Percentiles rank a stretch among this genome's conserved stretches.
Conservation (phyloP, 2,113 vertebrate species). For the Panthera uncia region DNA sequence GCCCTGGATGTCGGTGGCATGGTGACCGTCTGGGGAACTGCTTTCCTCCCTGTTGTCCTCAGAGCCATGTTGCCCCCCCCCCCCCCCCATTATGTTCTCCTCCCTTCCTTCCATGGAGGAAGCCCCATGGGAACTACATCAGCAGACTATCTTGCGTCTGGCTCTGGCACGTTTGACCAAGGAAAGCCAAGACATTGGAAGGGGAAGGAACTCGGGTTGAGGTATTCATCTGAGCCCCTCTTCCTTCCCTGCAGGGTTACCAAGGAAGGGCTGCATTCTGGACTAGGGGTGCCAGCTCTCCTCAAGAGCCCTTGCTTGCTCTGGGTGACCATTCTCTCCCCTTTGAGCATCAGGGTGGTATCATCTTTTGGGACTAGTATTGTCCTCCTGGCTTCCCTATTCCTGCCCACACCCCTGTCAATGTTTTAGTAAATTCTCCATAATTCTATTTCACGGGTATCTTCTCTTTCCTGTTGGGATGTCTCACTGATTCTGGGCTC, state of each 20-base stretch:
- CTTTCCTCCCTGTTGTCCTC: not conserved
- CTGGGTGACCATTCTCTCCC: not conserved
- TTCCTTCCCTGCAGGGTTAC: too few species aligned
- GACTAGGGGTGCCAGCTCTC: not conserved
- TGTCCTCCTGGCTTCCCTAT: not conserved
- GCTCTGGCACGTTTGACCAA: not conserved
- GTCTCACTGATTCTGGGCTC: too few species aligned
- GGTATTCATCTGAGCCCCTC: not conserved
- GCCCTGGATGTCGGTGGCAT: too few species aligned
- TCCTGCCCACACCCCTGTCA: too few species aligned
- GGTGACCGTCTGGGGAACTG: accelerated
- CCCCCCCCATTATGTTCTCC: accelerated
- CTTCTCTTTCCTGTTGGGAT: not conserved
- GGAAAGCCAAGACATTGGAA: not conserved
- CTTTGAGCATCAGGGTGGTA: not conserved
- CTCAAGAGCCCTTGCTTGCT: not conserved
- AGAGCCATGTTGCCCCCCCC: not conserved
- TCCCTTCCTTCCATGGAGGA: not conserved
- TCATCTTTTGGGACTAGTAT: accelerated
- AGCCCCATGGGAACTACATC: not conserved
- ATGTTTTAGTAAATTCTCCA: not conserved
- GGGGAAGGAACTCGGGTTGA: accelerated
- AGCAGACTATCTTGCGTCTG: not conserved
- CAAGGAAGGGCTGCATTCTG: not conserved
- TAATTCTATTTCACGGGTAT: accelerated